Conservation (phyloP, 2,888 invertebrate species). For the Hydraecia micacea region DNA sequence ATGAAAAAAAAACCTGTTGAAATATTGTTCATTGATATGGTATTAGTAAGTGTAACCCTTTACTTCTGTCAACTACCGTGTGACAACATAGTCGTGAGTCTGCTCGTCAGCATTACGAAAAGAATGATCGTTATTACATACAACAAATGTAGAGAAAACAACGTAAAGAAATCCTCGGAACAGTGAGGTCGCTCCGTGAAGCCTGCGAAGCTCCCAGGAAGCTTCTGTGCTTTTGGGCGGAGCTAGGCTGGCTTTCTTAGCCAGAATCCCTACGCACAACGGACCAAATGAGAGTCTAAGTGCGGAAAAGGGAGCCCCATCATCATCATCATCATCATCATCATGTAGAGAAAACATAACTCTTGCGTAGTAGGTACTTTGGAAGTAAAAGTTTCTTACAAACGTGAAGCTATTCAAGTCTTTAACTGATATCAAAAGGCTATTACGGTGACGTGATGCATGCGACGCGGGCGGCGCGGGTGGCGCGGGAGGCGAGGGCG, state of each 20-base stretch:
- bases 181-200: no score
- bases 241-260: no score
- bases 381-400: not conserved
- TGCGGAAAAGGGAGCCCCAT: no score
- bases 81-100: not conserved
- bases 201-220: no score
- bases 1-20: no score
- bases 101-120: not conserved
- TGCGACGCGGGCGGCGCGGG: not conserved
- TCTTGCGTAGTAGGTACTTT: constrained; percentile 1
- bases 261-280: no score
- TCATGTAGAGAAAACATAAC: not conserved
- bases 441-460: not conserved
- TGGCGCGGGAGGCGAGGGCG: not conserved
- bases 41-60: not conserved
- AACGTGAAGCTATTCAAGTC: not conserved
- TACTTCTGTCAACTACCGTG: constrained; percentile 4
- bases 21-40: not conserved
- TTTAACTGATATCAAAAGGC: constrained; percentile 1
- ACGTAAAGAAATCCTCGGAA: no score
- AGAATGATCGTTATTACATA: constrained; percentile 2
- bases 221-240: no score
- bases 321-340: no score
- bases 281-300: no score
- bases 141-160: no score